Evolutionary conservation across 35 echinoderm and acorn worm species (phyloP), one percentile per base, ranked within the genome.

Genomic region (Amphiura filiformis): DNA sequence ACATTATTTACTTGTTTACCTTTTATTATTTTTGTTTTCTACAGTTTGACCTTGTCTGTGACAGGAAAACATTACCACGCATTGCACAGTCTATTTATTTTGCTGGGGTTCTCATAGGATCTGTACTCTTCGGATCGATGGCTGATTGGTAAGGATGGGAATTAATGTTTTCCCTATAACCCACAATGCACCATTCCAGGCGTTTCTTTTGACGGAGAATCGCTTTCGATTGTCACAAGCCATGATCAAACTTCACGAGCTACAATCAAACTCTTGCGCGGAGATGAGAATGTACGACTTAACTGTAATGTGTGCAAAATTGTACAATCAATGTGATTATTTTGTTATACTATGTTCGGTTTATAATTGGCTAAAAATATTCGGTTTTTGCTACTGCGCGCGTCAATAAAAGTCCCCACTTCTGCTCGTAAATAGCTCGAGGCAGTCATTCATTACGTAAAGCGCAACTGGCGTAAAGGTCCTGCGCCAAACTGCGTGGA

Each of bases 1-100:
- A 34, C 18, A 78, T 78, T 31, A 31, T 4, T 78, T 17, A 18
- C 17, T 35, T 12, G 23, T 78, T 1, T 35, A 18, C 1, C 0
- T 35, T 35, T 31, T 78, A 28, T 78, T 41, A 26, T 7, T 82
- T 26, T 47, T 82, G 7, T 83, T 22, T 83, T 36, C 87, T 88
- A 4, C 85, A 93, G 91, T 93, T 93, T 83, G 91, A 93, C 80
- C 81, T 93, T 18, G 91, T 93, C 0, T 93, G 91, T 78, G 38
- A 76, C 2, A 75, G 78, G 57, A 34, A 23, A 34, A 65, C 23
- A 35, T 80, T 93, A 12, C 79, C 84, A 12, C 35, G 75, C 26
- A 31, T 93, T 13, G 84, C 91, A 0, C 84, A 87, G 47, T 93
- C 91, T 76, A 65, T 93, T 22, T 93, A 82, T 65, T 88, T 93